Evolutionary conservation across 2,888 invertebrate species (phyloP), one percentile per base, ranked within the genome.

Genomic region (Leptopilina syphax): DNA sequence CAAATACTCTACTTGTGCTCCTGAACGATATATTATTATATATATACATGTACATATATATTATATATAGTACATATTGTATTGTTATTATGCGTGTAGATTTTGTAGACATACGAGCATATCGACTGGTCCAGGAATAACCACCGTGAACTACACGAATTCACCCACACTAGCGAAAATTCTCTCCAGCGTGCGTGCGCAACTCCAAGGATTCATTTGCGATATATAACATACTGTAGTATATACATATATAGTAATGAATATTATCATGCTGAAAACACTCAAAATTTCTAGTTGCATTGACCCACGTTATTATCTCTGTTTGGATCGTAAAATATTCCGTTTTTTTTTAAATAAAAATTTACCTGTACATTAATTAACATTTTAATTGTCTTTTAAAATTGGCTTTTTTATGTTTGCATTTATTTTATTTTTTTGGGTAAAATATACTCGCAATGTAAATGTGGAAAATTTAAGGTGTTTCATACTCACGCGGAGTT

Each of bases 51-150:
- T 70, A 34, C 3, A 44, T 44, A 8, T 44, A 7, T 44, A 44
- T 44, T 44, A 44, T 44, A 44, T 44, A 44, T 44, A 44, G 50
- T 50, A 50, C 12, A 54, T 73, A 73, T 57, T 54, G 73, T 27
- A 73, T 73, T 73, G 73, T 73, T 73, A 73, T 73, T 57, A 70
- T 70, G 54, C 54, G n/a, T 54, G 54, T 57, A 73, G 54, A 73
- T 73, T 54, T 73, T 34, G 54, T 73, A 80, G 80, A 82, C 81
- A 81, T 73, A 79, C 80, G 24, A 70, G 50, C 12, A 70, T 70
- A 70, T 70, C 68, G 68, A 70, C 68, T 70, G 68, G 50, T 70
- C 68, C 50, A 70, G 68, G 68, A 70, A 70, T 70, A 70, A 47
- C 50, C 68, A 54, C 44, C 50, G 50, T 27, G 50, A 70, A 70